Percentiles rank a stretch among this genome's conserved stretches.
phyloP scores from a whole-genome alignment of 1,140 invertebrate species.

The Tetramorium parvispinum region DNA sequence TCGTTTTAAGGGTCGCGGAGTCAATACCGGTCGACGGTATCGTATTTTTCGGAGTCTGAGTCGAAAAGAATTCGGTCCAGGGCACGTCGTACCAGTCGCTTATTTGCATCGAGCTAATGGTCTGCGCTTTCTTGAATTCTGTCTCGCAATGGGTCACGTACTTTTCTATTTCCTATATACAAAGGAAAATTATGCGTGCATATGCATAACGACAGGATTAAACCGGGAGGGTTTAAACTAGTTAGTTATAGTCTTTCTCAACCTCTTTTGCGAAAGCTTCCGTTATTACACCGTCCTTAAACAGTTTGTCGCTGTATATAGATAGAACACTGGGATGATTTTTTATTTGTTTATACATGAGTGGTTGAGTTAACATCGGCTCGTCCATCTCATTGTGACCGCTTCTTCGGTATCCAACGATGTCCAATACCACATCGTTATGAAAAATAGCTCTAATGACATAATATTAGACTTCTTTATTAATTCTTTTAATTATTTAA shows the following conservation, averaged over 20 bases:
- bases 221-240: neutral
- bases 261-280: constrained; percentile 89
- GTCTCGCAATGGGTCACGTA: constrained; percentile 87
- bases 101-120: constrained; percentile 88
- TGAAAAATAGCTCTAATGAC: constrained; percentile 90
- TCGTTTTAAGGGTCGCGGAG: constrained; percentile 62
- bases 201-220: neutral
- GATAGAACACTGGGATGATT: constrained; percentile 88
- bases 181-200: constrained; percentile 83
- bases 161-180: constrained; percentile 79
- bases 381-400: constrained; percentile 98
- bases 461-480: neutral
- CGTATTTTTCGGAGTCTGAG: constrained; percentile 86
- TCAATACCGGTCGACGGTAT: constrained; percentile 76
- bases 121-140: constrained; percentile 91
- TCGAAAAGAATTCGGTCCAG: constrained; percentile 90
- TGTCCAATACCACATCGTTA: constrained; percentile 96
- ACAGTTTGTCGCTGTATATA: constrained; percentile 91
- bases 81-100: constrained; percentile 95
- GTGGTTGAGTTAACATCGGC: constrained; percentile 97
- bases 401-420: constrained; percentile 94
- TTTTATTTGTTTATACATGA: constrained; percentile 96
- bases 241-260: constrained; percentile 65
- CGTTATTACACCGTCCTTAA: constrained; percentile 90
- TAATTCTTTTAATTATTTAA: neutral